Evolutionary conservation across 2,888 invertebrate genomes (phyloP), one percentile per base, ranked within the genome.

Genomic region (Amphipoea oculea): DNA sequence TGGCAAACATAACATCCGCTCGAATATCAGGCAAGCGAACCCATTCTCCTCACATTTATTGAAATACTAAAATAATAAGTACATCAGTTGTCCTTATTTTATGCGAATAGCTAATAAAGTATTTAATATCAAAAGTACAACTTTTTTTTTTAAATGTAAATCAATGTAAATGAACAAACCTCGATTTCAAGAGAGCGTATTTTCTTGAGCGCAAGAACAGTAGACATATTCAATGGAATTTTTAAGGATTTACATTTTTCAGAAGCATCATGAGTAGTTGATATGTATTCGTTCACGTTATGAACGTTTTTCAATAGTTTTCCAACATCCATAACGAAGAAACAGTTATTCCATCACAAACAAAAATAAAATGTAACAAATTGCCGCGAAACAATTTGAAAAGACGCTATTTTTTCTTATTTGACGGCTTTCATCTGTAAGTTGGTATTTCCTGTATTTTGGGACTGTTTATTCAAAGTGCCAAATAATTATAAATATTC

Each of bases 131-230:
- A 1, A 54, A 42, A 14, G 12, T 40, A 12, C 45, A 7, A 23
- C 63, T 51, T 2, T 51, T 63, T 57, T 6, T 14, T 54, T 17
- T 9, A 45, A n/a, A 29, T 20, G 4, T 23, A 60, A 54, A 51
- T 54, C 14, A 6, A 23, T 0, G 14, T 40, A 48, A 51, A 66
- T 77, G 76, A 75, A 85, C 90, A 89, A 88, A 96, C 96, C 90
- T 96, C 95, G 57, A 96, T 90, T 93, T 96, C 96, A 51, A 94
- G 83, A 36, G 92, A 92, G 69, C 91, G 91, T 80, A 94, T 90
- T 89, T 95, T 95, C 85, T 95, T 95, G 79, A 96, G 85, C 40
- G 92, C 89, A 36, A 94, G 87, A 80, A 95, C 90, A 62, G 93
- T 92, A 11, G 95, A 91, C 90, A 94, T 92, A 76, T 95, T 95